phyloP scores from a whole-genome alignment of 2,113 vertebrate species.

The Carollia perspicillata region DNA sequence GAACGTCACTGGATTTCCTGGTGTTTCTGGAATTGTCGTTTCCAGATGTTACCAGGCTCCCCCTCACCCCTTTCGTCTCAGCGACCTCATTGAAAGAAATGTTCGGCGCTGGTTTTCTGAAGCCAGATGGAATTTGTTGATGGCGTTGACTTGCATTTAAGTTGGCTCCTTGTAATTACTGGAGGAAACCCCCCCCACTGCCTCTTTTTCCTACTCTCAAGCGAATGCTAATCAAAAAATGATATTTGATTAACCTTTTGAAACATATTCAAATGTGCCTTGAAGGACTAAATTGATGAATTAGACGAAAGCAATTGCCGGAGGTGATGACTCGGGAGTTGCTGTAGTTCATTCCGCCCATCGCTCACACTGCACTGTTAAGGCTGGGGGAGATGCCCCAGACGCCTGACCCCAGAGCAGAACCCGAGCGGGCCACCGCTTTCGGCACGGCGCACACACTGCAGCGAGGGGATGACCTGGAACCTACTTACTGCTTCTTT shows the following conservation, averaged over 20 bases:
- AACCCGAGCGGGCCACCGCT: neutral
- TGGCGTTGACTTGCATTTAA: neutral
- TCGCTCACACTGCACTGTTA: neutral
- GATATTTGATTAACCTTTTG: constrained; percentile 60
- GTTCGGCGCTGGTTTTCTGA: neutral
- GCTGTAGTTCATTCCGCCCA: neutral
- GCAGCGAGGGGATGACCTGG: neutral
- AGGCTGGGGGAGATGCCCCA: neutral
- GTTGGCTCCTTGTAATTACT: neutral
- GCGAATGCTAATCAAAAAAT: constrained; percentile 38
- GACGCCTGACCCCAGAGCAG: neutral
- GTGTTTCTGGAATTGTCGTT: neutral
- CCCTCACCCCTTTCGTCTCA: neutral
- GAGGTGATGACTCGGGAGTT: neutral
- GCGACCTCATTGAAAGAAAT: neutral
- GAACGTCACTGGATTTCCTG: neutral
- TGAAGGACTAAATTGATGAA: constrained; percentile 40
- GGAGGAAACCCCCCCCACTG: neutral
- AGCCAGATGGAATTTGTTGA: neutral
- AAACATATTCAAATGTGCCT: constrained; percentile 16
- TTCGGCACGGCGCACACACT: neutral
- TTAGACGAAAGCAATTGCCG: constrained; percentile 32
- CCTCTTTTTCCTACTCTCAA: neutral
- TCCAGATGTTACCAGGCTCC: neutral
- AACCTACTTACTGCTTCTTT: neutral